Base-by-base conservation (phyloP, 2,797 vertebrate species). In the Malacoraja senta region DNA sequence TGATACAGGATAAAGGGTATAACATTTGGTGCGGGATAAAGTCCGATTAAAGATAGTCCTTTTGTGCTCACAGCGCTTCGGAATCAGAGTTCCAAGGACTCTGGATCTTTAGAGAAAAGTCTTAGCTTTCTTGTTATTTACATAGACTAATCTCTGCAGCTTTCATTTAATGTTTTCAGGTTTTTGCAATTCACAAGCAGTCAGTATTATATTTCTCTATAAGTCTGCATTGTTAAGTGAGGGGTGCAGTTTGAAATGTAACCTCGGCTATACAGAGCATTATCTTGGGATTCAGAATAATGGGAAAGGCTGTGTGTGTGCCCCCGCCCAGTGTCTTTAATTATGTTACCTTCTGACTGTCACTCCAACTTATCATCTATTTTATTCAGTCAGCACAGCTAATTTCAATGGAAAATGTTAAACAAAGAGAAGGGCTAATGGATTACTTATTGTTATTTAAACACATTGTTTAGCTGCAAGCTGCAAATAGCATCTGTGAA, bases 281-380 rank as follows among this genome's bases (percentile, higher is more conserved):
- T n/a, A 61, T 17, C n/a, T 68, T 65, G 84, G 84, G n/a, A 68
- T 17, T 35, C n/a, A 21, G 84, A 88, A n/a, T 68, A 26, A 65
- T 65, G 72, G 21, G 71, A 19, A 77, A 17, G 58, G 21, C 15
- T 3, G 96, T 96, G n/a, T n/a, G n/a, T n/a, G n/a, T n/a, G n/a
- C n/a, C n/a, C n/a, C n/a, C n/a, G n/a, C n/a, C n/a, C n/a, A 44
- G 44, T 44, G 44, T 44, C 93, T 38, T 1, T 96, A 96, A 97
- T 97, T 94, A 95, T 94, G 95, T 96, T 95, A 95, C 97, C 97
- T 96, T 94, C 94, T 94, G 94, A 93, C 94, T 95, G 15, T 35
- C 26, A 29, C 17, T 58, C 58, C 24, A 63, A 24, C 9, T 13
- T 77, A 29, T 63, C 38, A 74, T 58, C 4, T 15, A 10, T 26